A percentile compares a stretch with the other conserved stretches of the same genome.
These are phyloP conservation scores for Chelidonichthys spinosus DNA, from an alignment of 2,797 vertebrate genomes.

Conservation along the genomic window DNA sequence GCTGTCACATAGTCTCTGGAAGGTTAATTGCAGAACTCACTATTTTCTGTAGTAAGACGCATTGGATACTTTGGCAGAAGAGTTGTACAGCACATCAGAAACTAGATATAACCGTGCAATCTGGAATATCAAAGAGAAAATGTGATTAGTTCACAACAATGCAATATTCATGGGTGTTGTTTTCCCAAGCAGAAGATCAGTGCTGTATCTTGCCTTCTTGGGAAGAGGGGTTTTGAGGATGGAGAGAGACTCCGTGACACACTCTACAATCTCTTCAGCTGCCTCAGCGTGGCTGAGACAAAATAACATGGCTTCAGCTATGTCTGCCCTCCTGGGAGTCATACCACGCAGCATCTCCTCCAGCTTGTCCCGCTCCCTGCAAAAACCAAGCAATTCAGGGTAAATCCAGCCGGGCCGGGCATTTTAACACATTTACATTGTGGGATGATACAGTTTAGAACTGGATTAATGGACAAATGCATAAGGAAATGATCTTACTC, in stretches of 20 bases:
- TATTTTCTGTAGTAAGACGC: conserved; percentile 99
- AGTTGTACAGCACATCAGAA: conserved; percentile 98
- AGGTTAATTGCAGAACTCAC: conserved; percentile 85
- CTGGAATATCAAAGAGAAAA: conserved; percentile 76
- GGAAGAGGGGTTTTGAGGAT: conserved; percentile 98
- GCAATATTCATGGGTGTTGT: too few relatives aligned
- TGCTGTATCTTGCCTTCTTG: conserved; percentile 88
- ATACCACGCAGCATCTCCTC: conserved; percentile 95
- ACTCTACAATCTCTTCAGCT: conserved; percentile 98
- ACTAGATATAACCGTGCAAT: conserved; percentile 98
- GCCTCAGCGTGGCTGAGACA: conserved; percentile 96
- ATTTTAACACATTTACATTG: neutral
- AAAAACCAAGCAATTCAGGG: conserved; percentile 25
- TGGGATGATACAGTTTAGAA: neutral
- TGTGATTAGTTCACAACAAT: neutral
- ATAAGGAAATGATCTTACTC: conserved; percentile 83
- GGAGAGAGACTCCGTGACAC: conserved; percentile 94
- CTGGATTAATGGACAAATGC: neutral
- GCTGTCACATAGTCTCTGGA: too few relatives aligned
- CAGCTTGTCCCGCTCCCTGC: conserved; percentile 96
- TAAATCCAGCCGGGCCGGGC: neutral
- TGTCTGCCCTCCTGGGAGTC: conserved; percentile 93
- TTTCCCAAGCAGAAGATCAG: neutral
- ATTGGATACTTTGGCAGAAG: conserved; percentile 98
- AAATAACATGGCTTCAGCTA: conserved; percentile 98